Conservation (phyloP, 2,797 vertebrate species). For the Ibycter americanus region DNA sequence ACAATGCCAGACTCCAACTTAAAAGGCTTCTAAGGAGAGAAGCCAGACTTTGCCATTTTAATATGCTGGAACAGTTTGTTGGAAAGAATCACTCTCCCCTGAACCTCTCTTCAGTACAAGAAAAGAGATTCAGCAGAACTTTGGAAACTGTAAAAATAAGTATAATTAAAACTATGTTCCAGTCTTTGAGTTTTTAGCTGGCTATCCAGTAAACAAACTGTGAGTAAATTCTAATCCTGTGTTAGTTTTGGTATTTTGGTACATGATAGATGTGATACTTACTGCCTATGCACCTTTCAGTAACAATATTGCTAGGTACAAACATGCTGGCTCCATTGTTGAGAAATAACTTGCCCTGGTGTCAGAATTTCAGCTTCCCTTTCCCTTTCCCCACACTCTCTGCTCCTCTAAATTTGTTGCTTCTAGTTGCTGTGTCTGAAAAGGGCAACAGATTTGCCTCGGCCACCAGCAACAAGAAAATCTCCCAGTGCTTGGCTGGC, state of each 20-base stretch:
- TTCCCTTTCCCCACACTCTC: not conserved
- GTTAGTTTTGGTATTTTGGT: not conserved
- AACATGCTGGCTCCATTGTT: not conserved
- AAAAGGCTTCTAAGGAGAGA: not conserved
- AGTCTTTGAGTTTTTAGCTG: not conserved
- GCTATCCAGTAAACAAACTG: not conserved
- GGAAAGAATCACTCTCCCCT: not conserved
- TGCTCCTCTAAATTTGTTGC: not conserved
- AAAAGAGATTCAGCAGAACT: not conserved
- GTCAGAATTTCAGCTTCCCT: not conserved
- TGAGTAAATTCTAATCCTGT: not conserved
- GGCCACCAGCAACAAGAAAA: not conserved
- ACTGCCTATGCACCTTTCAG: not conserved
- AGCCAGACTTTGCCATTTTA: conserved; percentile 21
- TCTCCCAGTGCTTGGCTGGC: not conserved
- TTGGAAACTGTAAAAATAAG: not conserved
- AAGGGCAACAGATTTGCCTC: not conserved
- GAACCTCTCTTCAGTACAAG: not conserved
- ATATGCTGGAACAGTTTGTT: not conserved
- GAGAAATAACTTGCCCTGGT: not conserved
- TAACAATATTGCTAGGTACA: not conserved
- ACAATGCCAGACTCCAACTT: not conserved
- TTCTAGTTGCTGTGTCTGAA: not conserved
- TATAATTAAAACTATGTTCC: not conserved
- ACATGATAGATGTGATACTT: not conserved